Conservation (phyloP, 2,113 vertebrate genomes). For the Himantopus leucocephalus region DNA sequence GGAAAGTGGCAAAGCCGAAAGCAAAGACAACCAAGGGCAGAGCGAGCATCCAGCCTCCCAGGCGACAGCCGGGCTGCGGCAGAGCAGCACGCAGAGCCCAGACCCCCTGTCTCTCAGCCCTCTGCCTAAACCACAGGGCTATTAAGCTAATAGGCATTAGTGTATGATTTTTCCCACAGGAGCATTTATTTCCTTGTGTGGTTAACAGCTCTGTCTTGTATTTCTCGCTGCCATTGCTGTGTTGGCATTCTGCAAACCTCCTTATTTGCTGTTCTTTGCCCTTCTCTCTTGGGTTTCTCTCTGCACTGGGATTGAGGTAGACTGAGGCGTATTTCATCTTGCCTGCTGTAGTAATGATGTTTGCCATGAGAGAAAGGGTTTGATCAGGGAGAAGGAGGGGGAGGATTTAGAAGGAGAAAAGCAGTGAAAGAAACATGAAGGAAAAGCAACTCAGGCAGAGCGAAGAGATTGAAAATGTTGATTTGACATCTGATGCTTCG, state of each 20-base stretch:
- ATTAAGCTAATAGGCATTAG: constrained; percentile 74
- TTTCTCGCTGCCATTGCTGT: constrained; percentile 62
- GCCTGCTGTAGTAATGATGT: constrained; percentile 13
- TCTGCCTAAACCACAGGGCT: constrained; percentile 57
- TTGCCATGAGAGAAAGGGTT: constrained; percentile 13
- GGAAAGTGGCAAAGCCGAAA: neutral
- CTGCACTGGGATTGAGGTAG: constrained; percentile 17
- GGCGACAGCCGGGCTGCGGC: neutral
- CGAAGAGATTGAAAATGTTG: constrained; percentile 30
- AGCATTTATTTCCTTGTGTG: constrained; percentile 63
- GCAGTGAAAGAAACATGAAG: neutral
- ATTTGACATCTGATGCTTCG: constrained; percentile 10
- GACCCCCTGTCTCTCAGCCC: constrained; percentile 10
- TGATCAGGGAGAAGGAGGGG: neutral
- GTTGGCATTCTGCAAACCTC: constrained; percentile 46
- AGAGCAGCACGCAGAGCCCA: neutral
- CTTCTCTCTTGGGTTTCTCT: constrained; percentile 52
- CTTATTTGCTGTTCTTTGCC: constrained; percentile 34
- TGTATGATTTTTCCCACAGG: constrained; percentile 70
- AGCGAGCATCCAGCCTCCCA: neutral
- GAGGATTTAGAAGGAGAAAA: neutral
- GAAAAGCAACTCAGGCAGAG: neutral
- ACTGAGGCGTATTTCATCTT: neutral
- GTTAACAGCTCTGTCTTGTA: constrained; percentile 59
- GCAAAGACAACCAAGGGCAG: constrained; percentile 15